These are phyloP conservation scores for Meiosimyza platycephala DNA, from an alignment of 2,888 invertebrate genomes.

Conservation along the genomic window DNA sequence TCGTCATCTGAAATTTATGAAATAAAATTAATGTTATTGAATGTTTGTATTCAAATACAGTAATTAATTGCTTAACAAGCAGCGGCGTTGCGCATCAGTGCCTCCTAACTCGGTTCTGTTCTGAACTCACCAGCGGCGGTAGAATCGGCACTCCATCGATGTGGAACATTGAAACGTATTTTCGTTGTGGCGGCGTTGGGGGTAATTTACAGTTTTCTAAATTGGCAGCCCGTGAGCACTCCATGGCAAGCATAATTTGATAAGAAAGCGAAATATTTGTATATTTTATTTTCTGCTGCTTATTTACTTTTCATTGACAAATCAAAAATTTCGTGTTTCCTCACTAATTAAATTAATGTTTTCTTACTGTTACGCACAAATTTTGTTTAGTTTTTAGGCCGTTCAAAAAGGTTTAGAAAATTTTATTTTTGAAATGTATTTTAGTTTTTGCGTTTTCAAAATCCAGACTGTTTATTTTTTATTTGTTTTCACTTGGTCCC, in stretches of 20 bases:
- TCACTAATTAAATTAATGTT: slow-evolving; percentile 36
- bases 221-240: not conserved
- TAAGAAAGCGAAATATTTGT: not conserved
- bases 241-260: not conserved
- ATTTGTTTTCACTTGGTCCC: slow-evolving; percentile 33
- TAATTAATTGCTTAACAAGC: not conserved
- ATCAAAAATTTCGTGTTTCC: not conserved
- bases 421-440: not conserved
- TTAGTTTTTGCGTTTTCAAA: not conserved
- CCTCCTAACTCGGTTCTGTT: not conserved
- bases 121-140: slow-evolving; percentile 61
- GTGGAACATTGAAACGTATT: slow-evolving; percentile 58
- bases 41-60: slow-evolving; percentile 5
- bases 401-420: not conserved
- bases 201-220: not conserved
- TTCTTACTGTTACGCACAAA: not conserved
- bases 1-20: slow-evolving; percentile 57
- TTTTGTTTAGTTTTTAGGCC: slow-evolving; percentile 2
- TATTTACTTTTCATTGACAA: not conserved
- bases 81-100: not conserved
- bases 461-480: not conserved
- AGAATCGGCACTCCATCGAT: slow-evolving; percentile 64
- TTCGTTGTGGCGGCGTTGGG: slow-evolving; percentile 23
- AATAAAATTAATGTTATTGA: slow-evolving; percentile 9
- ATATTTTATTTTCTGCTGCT: not conserved